These are phyloP conservation scores for Caenorhabditis sp. DNA, from an alignment of 2,888 invertebrate species.

Conservation along the genomic window DNA sequence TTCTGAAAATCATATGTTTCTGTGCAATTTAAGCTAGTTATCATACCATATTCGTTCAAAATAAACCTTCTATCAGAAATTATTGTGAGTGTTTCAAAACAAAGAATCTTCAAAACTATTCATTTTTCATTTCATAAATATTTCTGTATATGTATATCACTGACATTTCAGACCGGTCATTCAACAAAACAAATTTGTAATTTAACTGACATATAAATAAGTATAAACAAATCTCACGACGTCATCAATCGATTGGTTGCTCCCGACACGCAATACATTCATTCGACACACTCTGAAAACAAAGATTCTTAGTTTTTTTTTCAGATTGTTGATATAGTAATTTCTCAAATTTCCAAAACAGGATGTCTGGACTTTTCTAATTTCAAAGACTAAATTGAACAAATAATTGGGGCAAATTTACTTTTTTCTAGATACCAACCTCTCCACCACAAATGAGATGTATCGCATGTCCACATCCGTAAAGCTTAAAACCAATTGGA, in stretches of 20 bases:
- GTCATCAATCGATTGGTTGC: background rate
- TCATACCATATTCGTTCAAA: background rate
- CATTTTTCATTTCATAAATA: too few relatives aligned
- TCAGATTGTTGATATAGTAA: too few relatives aligned
- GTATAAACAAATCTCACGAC: background rate
- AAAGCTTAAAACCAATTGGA: conserved; percentile 35
- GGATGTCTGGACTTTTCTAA: too few relatives aligned
- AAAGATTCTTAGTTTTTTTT: too few relatives aligned
- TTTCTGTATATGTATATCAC: too few relatives aligned
- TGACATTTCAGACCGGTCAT: background rate
- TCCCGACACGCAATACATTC: background rate
- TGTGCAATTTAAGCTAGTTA: background rate
- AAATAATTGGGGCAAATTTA: too few relatives aligned
- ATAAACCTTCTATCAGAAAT: too few relatives aligned
- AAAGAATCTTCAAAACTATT: background rate
- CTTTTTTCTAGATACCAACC: too few relatives aligned
- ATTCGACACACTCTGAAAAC: background rate
- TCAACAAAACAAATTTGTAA: background rate
- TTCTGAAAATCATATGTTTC: background rate
- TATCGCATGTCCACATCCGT: conserved; percentile 57
- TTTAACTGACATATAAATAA: too few relatives aligned
- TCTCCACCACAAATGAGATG: conserved; percentile 46
- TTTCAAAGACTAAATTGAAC: background rate
- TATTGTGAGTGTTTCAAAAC: background rate
- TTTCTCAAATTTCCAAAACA: too few relatives aligned